Evolutionary conservation across 2,888 invertebrate species (phyloP).

Genomic region (Machimus atricapillus): DNA sequence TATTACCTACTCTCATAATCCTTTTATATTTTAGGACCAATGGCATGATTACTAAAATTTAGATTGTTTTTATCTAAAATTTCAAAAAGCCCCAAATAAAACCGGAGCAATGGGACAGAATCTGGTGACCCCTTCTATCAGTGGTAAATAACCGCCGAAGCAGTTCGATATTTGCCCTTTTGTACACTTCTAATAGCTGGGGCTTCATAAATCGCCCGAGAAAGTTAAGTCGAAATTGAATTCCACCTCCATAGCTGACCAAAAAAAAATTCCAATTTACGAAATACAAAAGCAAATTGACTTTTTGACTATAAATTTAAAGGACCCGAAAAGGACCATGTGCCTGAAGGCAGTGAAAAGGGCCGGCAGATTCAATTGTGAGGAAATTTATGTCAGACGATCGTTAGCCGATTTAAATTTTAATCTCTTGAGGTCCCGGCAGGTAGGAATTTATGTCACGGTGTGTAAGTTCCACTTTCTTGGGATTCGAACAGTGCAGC

Average conservation of each 20-base stretch:
- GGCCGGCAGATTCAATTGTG: conserved; percentile 32
- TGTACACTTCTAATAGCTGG: not conserved
- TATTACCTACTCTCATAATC: not conserved
- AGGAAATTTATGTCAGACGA: conserved; percentile 39
- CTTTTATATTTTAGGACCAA: not conserved
- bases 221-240: conserved; percentile 33
- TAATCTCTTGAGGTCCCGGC: conserved; percentile 34
- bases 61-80: not conserved
- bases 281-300: conserved; percentile 36
- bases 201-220: conserved; percentile 26
- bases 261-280: conserved; percentile 30
- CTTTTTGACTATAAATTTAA: conserved; percentile 37
- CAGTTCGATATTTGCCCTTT: not conserved
- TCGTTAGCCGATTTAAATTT: conserved; percentile 42
- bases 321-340: conserved; percentile 36
- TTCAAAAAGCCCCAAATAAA: not conserved
- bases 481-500: not conserved
- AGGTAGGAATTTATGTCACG: conserved; percentile 40
- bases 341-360: conserved; percentile 12
- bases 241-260: conserved; percentile 9
- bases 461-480: conserved; percentile 34
- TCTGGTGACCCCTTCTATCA: not conserved
- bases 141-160: not conserved
- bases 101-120: not conserved
- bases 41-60: not conserved